A percentile compares a stretch with the other conserved stretches of the same genome.
Evolutionary conservation across 2,888 invertebrate genomes (phyloP).

Genomic region (Disparrhopalites patrizii): DNA sequence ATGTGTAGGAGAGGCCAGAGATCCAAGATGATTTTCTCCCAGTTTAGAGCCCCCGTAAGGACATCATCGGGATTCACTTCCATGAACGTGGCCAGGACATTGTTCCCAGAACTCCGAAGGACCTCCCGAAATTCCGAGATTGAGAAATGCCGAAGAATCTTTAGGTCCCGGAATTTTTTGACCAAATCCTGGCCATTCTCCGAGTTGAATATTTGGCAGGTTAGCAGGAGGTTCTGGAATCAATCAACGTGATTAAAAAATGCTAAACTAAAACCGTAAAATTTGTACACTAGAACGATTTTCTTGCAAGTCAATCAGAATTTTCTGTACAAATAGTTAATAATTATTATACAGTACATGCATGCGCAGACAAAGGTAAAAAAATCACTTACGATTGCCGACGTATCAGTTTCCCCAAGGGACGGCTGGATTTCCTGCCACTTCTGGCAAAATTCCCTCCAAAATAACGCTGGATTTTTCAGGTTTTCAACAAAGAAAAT

Average conservation of each 20-base stretch:
- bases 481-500: slow-evolving; percentile 9
- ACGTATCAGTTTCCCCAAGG: neutral
- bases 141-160: neutral
- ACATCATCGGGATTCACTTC: neutral
- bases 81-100: neutral
- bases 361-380: too few species aligned
- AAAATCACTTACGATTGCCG: too few species aligned
- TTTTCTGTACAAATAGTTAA: too few species aligned
- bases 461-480: neutral
- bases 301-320: too few species aligned
- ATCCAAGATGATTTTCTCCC: slow-evolving; percentile 16
- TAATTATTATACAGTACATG: too few species aligned
- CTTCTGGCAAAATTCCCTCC: neutral
- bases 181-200: neutral
- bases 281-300: too few species aligned
- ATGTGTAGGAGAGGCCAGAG: neutral
- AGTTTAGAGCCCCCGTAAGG: neutral
- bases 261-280: too few species aligned
- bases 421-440: neutral
- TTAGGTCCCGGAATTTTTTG: neutral
- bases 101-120: neutral
- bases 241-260: neutral
- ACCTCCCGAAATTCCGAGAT: neutral
- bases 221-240: too few species aligned
- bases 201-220: neutral